These are phyloP conservation scores for Coregonus suidteri DNA, from an alignment of 2,797 vertebrate species.

Conservation along the genomic window DNA sequence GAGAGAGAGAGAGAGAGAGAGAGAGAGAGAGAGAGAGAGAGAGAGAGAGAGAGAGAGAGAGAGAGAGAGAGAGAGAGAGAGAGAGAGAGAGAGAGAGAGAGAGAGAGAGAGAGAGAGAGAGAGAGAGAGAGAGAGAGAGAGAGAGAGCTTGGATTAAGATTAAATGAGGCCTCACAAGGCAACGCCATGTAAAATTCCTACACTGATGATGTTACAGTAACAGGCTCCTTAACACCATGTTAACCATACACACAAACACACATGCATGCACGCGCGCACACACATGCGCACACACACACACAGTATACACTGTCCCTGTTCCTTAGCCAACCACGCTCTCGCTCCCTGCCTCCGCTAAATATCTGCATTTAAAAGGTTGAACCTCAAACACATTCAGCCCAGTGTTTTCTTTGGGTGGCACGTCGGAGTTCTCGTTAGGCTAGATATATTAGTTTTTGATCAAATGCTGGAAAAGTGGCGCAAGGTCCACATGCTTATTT, in stretches of 20 bases:
- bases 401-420: conserved; percentile 69
- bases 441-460: conserved; percentile 72
- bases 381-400: conserved; percentile 42
- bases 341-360: conserved; percentile 35
- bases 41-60: conserved; percentile 22
- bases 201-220: conserved; percentile 55
- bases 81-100: conserved; percentile 8
- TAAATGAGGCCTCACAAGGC: conserved; percentile 63
- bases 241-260: conserved; percentile 12
- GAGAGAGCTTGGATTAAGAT: conserved; percentile 63
- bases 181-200: conserved; percentile 69
- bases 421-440: conserved; percentile 51
- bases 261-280: too few relatives aligned
- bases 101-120: neutral
- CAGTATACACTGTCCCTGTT: neutral
- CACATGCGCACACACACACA: neutral
- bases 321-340: conserved; percentile 1
- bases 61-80: neutral
- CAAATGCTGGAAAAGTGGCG: conserved; percentile 68
- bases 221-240: conserved; percentile 15
- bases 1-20: conserved; percentile 13
- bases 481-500: conserved; percentile 71
- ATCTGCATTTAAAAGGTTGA: conserved; percentile 26
- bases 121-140: neutral
- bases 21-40: neutral